Evolutionary conservation across 2,888 invertebrate species (phyloP), one percentile per base, ranked within the genome.

Genomic region (Noctuana brunneofusca): DNA sequence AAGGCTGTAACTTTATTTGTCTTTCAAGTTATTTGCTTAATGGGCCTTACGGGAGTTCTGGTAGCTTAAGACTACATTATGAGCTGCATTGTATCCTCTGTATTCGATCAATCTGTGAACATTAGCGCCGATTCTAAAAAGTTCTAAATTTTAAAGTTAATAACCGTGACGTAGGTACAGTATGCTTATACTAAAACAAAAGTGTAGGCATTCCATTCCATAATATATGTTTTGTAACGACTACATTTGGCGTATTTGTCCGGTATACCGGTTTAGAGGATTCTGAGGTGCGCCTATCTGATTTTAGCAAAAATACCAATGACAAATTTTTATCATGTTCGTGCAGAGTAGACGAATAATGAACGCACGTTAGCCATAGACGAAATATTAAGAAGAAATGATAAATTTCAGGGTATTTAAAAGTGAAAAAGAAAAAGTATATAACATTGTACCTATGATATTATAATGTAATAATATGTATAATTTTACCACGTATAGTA

Each of bases 221-320:
- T n/a, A n/a, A n/a, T n/a, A n/a, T 54, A 22, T 11, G 24, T 41
- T n/a, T 27, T 20, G 22, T 49, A 35, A 58, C 35, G 49, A 12
- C 58, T 22, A 58, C 22, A 41, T 52, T 41, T 27, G 22, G 14
- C 14, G 48, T 27, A 24, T 49, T 22, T 30, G 22, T 56, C 41
- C 35, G 35, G 49, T 49, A 32, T 60, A 60, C 59, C 43, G 43
- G 59, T 60, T 60, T 32, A 0, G 43, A 35, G 46, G 53, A 54
- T 38, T 53, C 24, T 46, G 8, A 46, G 59, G 59, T 46, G 59
- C 35, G 59, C 59, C 59, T 35, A 46, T 53, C 53, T 60, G 46
- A 46, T 60, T 53, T 59, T 53, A 43, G 46, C 24, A 53, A 60
- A 60, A 60, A 60, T 60, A 53, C 53, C 53, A 32, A 54, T 60